phyloP scores from a whole-genome alignment of 1,140 invertebrate species.

The Vanessa atalanta region DNA sequence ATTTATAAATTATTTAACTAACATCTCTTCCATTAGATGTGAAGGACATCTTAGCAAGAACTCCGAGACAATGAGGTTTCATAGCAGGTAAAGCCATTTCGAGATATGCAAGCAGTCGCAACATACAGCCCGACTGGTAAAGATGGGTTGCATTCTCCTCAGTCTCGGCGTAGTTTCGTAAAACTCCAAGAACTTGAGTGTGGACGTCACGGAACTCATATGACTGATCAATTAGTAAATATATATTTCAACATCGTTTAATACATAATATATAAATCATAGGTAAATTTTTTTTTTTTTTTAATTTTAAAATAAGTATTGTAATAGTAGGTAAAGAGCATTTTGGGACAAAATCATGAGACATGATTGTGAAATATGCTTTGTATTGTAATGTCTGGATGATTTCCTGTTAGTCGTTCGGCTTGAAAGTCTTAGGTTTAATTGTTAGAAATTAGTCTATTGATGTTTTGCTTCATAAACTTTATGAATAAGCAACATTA shows the following conservation, averaged over 20 bases:
- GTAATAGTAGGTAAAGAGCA: too few species aligned
- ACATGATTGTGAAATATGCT: too few species aligned
- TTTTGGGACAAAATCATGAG: too few species aligned
- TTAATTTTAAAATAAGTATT: too few species aligned
- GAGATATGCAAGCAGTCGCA: conserved; percentile 69
- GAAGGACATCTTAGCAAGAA: conserved; percentile 72
- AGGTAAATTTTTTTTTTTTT: too few species aligned
- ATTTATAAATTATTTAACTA: conserved; percentile 29
- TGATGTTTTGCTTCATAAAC: neutral
- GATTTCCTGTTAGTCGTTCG: too few species aligned
- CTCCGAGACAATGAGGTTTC: conserved; percentile 69
- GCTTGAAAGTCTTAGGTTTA: neutral
- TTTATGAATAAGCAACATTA: too few species aligned
- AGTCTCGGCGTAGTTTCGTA: conserved; percentile 66
- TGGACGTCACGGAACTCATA: conserved; percentile 74
- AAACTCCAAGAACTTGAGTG: conserved; percentile 59
- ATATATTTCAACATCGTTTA: too few species aligned
- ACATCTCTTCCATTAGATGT: conserved; percentile 70
- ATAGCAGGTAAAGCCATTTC: conserved; percentile 70
- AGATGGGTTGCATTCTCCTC: conserved; percentile 66
- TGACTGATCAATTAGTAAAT: conserved; percentile 42
- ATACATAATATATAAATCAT: too few species aligned
- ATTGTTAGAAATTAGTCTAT: too few species aligned
- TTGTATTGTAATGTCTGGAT: too few species aligned
- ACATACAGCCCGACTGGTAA: conserved; percentile 66